Percentiles rank a stretch among this genome's conserved stretches.
These are phyloP conservation scores for Apodemus agrarius DNA, from an alignment of 2,797 vertebrate genomes.

Conservation along the genomic window DNA sequence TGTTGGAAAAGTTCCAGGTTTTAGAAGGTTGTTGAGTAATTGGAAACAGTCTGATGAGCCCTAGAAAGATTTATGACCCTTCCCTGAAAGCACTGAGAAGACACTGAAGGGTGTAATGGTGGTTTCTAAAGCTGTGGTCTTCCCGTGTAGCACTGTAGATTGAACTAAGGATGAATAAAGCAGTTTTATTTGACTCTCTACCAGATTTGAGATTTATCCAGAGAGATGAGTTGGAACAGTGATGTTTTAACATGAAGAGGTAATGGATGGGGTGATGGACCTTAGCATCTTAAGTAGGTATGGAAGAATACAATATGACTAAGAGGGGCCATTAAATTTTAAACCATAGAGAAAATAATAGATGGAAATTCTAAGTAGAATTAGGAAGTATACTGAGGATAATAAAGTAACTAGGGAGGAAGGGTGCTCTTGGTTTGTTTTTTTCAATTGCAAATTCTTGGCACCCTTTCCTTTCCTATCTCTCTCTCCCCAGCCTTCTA, in stretches of 20 bases:
- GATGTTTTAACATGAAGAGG: not conserved
- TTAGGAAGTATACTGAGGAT: not conserved
- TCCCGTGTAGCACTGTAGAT: fast-evolving
- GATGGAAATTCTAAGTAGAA: not conserved
- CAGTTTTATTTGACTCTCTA: not conserved
- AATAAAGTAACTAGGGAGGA: not conserved
- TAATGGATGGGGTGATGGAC: not conserved
- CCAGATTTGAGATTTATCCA: not conserved
- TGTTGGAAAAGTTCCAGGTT: not conserved
- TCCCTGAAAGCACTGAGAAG: not conserved
- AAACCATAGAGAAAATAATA: not conserved
- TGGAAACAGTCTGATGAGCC: not conserved
- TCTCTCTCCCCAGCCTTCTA: not conserved
- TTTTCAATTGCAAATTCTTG: not conserved
- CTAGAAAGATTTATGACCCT: fast-evolving
- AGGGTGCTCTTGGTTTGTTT: not conserved
- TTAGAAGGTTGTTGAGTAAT: not conserved
- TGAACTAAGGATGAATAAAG: not conserved
- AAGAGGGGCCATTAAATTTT: not conserved
- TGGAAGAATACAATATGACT: not conserved
- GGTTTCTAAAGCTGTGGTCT: not conserved
- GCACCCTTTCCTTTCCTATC: not conserved
- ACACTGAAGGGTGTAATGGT: fast-evolving
- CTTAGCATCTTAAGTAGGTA: not conserved
- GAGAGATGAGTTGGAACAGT: not conserved